phyloP scores from a whole-genome alignment of 2,797 vertebrate species.

The Chiloscyllium punctatum region DNA sequence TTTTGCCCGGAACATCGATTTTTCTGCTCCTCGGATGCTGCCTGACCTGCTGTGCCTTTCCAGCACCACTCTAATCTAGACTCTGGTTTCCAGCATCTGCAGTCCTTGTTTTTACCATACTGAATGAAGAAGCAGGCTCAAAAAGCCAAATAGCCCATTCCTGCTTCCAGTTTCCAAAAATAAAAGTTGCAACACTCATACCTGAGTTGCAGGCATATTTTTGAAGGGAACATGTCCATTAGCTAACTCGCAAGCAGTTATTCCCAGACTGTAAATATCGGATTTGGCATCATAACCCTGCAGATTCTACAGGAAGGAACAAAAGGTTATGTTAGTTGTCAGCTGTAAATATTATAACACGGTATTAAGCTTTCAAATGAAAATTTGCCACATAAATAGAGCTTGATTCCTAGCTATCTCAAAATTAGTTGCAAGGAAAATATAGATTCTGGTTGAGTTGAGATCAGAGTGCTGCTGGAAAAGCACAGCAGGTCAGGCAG shows the following conservation, averaged over 20 bases:
- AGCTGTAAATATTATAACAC: neutral
- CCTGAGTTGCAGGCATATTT: conserved; percentile 97
- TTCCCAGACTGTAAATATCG: conserved; percentile 96
- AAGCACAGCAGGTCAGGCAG: no score
- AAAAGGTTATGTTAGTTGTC: neutral
- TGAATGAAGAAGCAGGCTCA: no score
- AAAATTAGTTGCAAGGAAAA: neutral
- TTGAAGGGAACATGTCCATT: conserved; percentile 97
- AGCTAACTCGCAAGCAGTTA: conserved; percentile 93
- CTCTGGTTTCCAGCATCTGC: no score
- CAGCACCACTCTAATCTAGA: no score
- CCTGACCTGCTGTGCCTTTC: no score
- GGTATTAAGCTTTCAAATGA: neutral
- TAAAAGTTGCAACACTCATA: conserved; percentile 45
- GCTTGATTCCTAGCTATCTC: neutral
- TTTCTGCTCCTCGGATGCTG: no score
- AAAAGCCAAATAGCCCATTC: no score
- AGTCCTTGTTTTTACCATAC: no score
- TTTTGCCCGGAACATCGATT: no score
- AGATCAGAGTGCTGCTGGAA: no score
- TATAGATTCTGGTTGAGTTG: neutral
- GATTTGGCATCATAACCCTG: conserved; percentile 93
- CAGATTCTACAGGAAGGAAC: conserved; percentile 68
- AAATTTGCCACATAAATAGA: neutral
- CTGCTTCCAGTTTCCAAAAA: no score